Conservation (phyloP, 2,888 invertebrate genomes). For the Oegoconia quadripuncta region DNA sequence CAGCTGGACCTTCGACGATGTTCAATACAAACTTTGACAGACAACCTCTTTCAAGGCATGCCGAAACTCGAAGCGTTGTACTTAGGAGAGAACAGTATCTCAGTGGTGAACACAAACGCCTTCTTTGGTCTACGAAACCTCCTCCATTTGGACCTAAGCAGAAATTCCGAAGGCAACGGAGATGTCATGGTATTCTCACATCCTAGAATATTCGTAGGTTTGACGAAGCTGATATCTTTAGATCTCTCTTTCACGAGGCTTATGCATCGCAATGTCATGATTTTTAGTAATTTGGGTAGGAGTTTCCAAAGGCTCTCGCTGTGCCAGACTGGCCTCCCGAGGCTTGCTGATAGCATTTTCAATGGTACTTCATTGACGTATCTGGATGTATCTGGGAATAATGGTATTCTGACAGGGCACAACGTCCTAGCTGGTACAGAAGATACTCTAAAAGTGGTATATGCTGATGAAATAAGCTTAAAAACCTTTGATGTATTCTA, state of each 20-base stretch:
- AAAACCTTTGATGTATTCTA: conserved; percentile 50
- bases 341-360: conserved; percentile 54
- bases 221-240: conserved; percentile 39
- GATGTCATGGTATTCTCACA: conserved; percentile 29
- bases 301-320: conserved; percentile 47
- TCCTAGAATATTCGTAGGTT: conserved; percentile 24
- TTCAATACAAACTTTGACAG: conserved; percentile 62
- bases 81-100: conserved; percentile 74
- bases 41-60: conserved; percentile 64
- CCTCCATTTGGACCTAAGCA: conserved; percentile 75
- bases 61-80: conserved; percentile 66
- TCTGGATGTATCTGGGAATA: conserved; percentile 79
- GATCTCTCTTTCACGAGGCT: conserved; percentile 53
- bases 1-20: conserved; percentile 80
- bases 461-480: conserved; percentile 61
- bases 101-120: conserved; percentile 47
- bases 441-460: conserved; percentile 57
- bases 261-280: conserved; percentile 25
- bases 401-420: conserved; percentile 42
- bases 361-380: conserved; percentile 54
- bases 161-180: conserved; percentile 40
- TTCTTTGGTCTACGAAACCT: conserved; percentile 59
- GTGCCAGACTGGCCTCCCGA: conserved; percentile 63
- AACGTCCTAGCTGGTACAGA: conserved; percentile 60
- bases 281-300: conserved; percentile 32